phyloP scores from a whole-genome alignment of 2,113 vertebrate species.

The Varanus komodoensis region DNA sequence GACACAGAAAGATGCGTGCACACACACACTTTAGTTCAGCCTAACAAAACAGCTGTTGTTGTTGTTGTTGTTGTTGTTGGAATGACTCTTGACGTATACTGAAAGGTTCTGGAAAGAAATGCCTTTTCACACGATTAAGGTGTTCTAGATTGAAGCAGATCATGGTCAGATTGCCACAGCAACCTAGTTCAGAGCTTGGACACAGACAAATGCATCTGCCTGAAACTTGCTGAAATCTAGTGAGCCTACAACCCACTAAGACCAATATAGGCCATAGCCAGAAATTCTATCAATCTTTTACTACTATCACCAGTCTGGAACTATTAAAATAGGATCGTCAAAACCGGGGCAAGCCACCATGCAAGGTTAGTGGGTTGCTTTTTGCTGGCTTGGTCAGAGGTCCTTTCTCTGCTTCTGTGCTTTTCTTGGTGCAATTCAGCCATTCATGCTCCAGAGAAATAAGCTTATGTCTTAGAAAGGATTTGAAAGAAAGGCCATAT shows the following conservation, averaged over 20 bases:
- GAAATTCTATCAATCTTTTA: not conserved
- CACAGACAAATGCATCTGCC: not conserved
- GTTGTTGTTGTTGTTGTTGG: too few species aligned
- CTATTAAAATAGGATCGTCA: not conserved
- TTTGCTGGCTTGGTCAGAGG: not conserved
- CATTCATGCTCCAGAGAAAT: slow-evolving; percentile 9
- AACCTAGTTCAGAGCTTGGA: not conserved
- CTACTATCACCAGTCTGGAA: not conserved
- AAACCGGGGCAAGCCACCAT: not conserved
- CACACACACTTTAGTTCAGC: too few species aligned
- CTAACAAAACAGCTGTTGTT: too few species aligned
- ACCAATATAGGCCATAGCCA: not conserved
- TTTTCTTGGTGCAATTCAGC: not conserved
- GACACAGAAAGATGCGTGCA: too few species aligned
- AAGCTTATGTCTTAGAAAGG: slow-evolving; percentile 14
- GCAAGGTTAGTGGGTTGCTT: not conserved
- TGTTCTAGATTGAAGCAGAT: not conserved
- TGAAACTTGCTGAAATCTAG: too few species aligned
- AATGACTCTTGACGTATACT: too few species aligned
- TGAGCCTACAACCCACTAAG: not conserved
- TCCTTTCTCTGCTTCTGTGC: not conserved
- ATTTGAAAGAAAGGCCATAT: slow-evolving; percentile 23
- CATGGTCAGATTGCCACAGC: not conserved
- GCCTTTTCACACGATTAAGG: too few species aligned
- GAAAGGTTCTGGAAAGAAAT: too few species aligned